Evolutionary conservation across 2,888 invertebrate species (phyloP), one percentile per base, ranked within the genome.

Genomic region (Anticlea derivata): DNA sequence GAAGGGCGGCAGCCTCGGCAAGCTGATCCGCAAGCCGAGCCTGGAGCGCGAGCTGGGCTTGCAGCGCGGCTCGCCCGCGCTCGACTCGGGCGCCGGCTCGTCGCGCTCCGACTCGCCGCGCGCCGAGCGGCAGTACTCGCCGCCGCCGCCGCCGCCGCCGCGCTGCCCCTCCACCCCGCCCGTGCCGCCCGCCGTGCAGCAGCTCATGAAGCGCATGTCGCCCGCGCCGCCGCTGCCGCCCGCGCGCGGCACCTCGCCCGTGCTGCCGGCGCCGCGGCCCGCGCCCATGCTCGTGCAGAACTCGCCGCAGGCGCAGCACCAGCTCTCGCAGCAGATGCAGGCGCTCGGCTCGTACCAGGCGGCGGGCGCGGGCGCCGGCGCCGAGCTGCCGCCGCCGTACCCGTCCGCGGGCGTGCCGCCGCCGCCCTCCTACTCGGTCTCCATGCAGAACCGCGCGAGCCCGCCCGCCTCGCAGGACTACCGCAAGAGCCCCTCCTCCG

Each of bases 31-130:
- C 41, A 97, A 97, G 78, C 96, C 97, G 27, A 97, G 97, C 83
- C 93, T 97, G 61, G 97, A 97, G 85, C 93, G 96, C 38, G 97
- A 97, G 78, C 86, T 95, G 50, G 94, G 92, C 60, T 83, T 94
- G 11, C 94, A 95, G 64, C 93, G 96, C 55, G 95, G 96, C 40
- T 97, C 97, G 77, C 97, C 97, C 5, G 96, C 96, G 11, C 87
- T 97, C 53, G 97, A 97, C 75, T 96, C 96, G 45, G 97, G 96
- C 10, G 96, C 96, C 7, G 96, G 96, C 38, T 96, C 96, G 74
- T 96, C 96, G 33, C 92, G 97, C 45, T 97, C 97, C 4, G 97
- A 97, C 76, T 97, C 97, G 8, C 94, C 97, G 60, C 92, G 95
- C 61, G 83, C 93, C 7, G 94, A 94, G 61, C 84, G 95, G 40